Evolutionary conservation across 2,888 invertebrate species (phyloP).

Genomic region (Eutolmus rufibarbis): DNA sequence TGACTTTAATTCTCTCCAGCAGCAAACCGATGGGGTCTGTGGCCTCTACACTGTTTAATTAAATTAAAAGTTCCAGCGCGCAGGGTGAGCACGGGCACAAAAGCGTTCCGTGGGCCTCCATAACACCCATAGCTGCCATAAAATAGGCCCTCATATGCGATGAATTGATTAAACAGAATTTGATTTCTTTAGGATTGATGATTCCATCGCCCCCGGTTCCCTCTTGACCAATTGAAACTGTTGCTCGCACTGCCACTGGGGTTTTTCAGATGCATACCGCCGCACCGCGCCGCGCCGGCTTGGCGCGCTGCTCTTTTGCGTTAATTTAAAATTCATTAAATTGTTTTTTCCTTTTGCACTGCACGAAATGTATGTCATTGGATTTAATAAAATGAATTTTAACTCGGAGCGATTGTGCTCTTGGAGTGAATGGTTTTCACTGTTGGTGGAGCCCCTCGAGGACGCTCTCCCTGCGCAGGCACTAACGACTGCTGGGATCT

Average conservation of each 20-base stretch:
- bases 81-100: neutral
- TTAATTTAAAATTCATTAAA: neutral
- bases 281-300: neutral
- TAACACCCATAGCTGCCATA: neutral
- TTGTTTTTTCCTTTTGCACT: neutral
- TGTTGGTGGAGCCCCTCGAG: neutral
- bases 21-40: neutral
- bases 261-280: neutral
- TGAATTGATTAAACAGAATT: neutral
- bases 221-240: neutral
- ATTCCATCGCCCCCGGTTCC: neutral
- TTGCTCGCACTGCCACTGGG: neutral
- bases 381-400: neutral
- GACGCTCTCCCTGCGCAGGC: neutral
- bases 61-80: neutral
- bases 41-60: neutral
- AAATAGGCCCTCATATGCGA: neutral
- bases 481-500: neutral
- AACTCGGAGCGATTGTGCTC: neutral
- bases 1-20: neutral
- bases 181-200: neutral
- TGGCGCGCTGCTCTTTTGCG: neutral
- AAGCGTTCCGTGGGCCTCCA: neutral
- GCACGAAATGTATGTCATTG: neutral
- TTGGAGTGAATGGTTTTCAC: neutral